Evolutionary conservation across 2,113 vertebrate genomes (phyloP).

Genomic region (Gila orcuttii): DNA sequence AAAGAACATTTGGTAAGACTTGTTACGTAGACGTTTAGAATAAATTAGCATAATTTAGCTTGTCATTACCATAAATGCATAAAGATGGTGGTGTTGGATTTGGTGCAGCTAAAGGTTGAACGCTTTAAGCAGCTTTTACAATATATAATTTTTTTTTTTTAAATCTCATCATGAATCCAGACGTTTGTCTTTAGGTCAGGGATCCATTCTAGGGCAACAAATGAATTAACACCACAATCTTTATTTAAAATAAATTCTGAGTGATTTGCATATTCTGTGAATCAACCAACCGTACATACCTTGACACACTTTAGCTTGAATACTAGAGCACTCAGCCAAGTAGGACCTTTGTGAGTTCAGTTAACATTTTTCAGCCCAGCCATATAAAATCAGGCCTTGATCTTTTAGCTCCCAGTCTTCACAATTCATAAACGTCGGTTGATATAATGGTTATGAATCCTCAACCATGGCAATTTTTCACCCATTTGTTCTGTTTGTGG

Average conservation of each 20-base stretch:
- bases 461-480: not conserved
- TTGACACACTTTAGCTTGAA: conserved; percentile 26
- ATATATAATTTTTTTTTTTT: conserved; percentile 37
- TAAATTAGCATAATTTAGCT: conserved; percentile 45
- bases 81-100: conserved; percentile 53
- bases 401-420: conserved; percentile 27
- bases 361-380: conserved; percentile 23
- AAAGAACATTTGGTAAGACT: conserved; percentile 44
- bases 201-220: conserved; percentile 13
- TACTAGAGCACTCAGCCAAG: conserved; percentile 29
- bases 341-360: conserved; percentile 22
- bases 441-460: conserved; percentile 8
- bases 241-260: conserved; percentile 12
- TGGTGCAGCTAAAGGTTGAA: conserved; percentile 56
- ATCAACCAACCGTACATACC: conserved; percentile 16
- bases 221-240: conserved; percentile 28
- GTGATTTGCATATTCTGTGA: conserved; percentile 28
- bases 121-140: conserved; percentile 43
- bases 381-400: conserved; percentile 17
- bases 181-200: conserved; percentile 23
- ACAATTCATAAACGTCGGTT: not conserved
- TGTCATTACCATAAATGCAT: conserved; percentile 61
- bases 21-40: conserved; percentile 46
- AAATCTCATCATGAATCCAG: conserved; percentile 3
- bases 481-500: conserved; percentile 19